Evolutionary conservation across 2,113 vertebrate species (phyloP).

Genomic region (Puma concolor): DNA sequence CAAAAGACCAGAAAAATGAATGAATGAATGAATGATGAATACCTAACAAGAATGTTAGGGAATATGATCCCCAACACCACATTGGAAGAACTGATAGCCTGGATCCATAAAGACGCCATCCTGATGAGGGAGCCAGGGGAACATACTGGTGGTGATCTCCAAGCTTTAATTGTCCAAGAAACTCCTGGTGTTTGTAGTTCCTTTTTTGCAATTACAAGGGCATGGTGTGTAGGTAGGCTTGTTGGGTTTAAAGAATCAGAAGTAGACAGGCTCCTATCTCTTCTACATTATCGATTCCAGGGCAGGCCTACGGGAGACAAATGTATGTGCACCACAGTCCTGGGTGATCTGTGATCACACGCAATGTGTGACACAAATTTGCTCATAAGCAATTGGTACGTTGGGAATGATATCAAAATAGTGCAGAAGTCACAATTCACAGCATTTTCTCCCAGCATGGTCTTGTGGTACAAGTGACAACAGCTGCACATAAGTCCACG

Average conservation of each 20-base stretch:
- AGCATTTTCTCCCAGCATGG: background rate
- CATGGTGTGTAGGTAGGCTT: background rate
- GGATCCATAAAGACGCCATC: background rate
- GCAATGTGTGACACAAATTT: rapidly evolving
- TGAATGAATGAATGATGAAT: background rate
- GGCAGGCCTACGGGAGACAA: background rate
- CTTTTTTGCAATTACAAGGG: background rate
- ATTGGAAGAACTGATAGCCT: background rate
- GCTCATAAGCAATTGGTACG: background rate
- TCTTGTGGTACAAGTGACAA: background rate
- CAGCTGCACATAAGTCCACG: background rate
- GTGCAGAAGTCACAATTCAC: background rate
- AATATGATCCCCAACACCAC: background rate
- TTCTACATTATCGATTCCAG: background rate
- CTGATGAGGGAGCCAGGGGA: rapidly evolving
- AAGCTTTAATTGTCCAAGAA: background rate
- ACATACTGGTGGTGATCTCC: rapidly evolving
- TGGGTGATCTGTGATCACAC: rapidly evolving
- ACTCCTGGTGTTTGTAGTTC: background rate
- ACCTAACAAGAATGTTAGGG: background rate
- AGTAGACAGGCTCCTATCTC: background rate
- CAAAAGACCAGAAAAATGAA: background rate
- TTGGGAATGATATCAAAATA: background rate
- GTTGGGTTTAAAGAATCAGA: background rate
- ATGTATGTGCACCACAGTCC: rapidly evolving